These are phyloP conservation scores for Forpus xanthops DNA, from an alignment of 2,797 vertebrate species.

Conservation along the genomic window DNA sequence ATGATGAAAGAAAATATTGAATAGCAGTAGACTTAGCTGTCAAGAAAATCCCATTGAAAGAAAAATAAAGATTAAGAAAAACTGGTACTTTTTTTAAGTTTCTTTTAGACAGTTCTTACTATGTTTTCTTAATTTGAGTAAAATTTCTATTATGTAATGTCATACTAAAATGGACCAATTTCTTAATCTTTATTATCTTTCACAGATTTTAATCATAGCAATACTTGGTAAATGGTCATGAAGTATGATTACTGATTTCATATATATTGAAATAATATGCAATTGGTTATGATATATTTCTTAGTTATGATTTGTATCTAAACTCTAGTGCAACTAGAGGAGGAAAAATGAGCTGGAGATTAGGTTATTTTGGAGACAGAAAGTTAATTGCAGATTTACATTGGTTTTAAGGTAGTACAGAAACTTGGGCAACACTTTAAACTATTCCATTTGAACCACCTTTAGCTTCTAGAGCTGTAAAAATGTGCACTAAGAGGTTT, in stretches of 20 bases:
- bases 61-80: not conserved
- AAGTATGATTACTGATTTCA: not conserved
- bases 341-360: not conserved
- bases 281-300: not conserved
- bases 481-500: not conserved
- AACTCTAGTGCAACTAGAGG: not conserved
- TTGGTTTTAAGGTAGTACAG: not conserved
- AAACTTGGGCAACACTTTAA: not conserved
- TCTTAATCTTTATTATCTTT: not conserved
- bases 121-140: not conserved
- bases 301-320: not conserved
- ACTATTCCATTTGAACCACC: not conserved
- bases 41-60: not conserved
- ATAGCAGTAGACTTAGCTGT: not conserved
- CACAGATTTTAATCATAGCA: not conserved
- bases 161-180: not conserved
- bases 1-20: not conserved
- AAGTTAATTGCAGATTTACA: not conserved
- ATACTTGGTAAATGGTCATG: not conserved
- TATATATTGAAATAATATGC: not conserved
- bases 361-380: not conserved
- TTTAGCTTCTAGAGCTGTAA: not conserved
- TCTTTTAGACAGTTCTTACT: not conserved
- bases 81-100: not conserved
- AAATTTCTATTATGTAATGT: not conserved